A percentile compares a stretch with the other conserved stretches of the same genome.
Conservation (phyloP, 2,113 vertebrate genomes). For the Hydrochoerus hydrochaeris region DNA sequence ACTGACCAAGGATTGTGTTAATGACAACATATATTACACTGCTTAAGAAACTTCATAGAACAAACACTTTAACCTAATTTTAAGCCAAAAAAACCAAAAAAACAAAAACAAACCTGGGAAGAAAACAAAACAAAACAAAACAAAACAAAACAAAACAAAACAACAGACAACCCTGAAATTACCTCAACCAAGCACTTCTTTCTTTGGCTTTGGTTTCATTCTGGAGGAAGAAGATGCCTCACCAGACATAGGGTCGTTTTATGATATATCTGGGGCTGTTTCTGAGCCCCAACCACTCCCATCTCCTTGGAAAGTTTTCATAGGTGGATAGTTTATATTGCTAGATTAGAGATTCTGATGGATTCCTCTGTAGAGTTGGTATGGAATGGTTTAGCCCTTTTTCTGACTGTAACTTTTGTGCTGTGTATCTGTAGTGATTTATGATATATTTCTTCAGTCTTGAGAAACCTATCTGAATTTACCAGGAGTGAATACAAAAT, state of each 20-base stretch:
- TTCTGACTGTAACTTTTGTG: background rate
- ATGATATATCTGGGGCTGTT: no score
- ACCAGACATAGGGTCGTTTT: background rate
- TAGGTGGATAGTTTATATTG: background rate
- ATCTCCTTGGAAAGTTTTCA: background rate
- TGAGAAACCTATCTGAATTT: background rate
- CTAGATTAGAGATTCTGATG: background rate
- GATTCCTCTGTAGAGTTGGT: background rate
- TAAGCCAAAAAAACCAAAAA: background rate
- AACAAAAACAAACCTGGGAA: no score
- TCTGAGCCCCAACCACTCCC: accelerated
- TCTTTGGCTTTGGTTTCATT: background rate
- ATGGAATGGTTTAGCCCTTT: background rate
- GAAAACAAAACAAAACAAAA: background rate
- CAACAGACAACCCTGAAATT: background rate
- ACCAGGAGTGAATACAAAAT: background rate
- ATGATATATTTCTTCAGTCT: background rate
- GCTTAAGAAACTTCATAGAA: background rate
- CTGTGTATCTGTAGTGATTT: background rate
- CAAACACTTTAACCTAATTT: background rate
- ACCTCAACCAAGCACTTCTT: background rate
- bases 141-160: background rate
- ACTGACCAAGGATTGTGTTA: background rate
- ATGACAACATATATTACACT: background rate
- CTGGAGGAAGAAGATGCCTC: background rate